Evolutionary conservation across 2,797 vertebrate genomes (phyloP).

Genomic region (Chromobotia macracanthus): DNA sequence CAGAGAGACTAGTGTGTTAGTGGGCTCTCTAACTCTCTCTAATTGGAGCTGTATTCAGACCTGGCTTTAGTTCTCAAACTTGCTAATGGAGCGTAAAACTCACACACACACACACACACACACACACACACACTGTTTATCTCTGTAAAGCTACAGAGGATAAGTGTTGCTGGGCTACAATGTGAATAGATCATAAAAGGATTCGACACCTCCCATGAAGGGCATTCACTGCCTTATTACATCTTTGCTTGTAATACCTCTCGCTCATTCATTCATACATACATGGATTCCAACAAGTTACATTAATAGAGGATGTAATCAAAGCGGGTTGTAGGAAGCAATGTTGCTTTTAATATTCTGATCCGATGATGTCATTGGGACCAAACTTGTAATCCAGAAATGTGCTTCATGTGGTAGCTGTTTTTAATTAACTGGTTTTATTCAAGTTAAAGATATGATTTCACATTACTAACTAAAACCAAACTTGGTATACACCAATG

Average conservation of each 20-base stretch:
- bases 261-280: conserved; percentile 49
- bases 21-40: conserved; percentile 77
- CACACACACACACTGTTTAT: conserved; percentile 38
- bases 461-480: background rate
- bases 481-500: background rate
- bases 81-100: conserved; percentile 88
- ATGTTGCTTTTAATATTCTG: conserved; percentile 19
- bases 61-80: conserved; percentile 90
- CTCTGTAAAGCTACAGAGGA: conserved; percentile 69
- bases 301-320: conserved; percentile 34
- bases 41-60: conserved; percentile 87
- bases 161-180: conserved; percentile 88
- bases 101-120: conserved; percentile 58
- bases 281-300: conserved; percentile 21
- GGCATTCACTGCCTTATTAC: conserved; percentile 79
- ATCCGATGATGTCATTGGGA: conserved; percentile 15
- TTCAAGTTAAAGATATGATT: background rate
- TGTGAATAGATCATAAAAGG: conserved; percentile 77
- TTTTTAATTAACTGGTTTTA: background rate
- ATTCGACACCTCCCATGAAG: conserved; percentile 83
- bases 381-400: background rate
- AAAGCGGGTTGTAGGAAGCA: conserved; percentile 12
- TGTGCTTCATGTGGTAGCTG: background rate
- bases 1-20: conserved; percentile 63
- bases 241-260: conserved; percentile 57